Evolutionary conservation across 2,797 vertebrate species (phyloP), one percentile per base, ranked within the genome.

Genomic region (Sylvilagus floridanus): DNA sequence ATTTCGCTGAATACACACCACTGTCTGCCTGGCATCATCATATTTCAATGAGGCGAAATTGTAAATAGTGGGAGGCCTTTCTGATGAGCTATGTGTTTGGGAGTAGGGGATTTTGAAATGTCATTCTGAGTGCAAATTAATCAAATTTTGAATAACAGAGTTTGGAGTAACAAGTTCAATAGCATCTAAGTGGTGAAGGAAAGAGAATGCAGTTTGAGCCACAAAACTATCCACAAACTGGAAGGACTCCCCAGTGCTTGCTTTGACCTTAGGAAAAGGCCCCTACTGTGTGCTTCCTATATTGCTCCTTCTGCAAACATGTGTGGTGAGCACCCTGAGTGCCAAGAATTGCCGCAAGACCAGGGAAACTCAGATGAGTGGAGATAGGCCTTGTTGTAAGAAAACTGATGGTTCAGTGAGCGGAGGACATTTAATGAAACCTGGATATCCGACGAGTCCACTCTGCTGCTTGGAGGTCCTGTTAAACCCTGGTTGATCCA

Each of bases 11-110:
- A 94, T 78, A 96, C 94, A 97, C 93, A 96, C 66, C 2, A 65
- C 95, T 95, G 86, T 83, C 97, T 93, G 94, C 88, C 77, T 79
- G 78, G 84, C 72, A 77, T 95, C 92, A 95, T 96, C 94, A 88
- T 97, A 96, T 96, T 97, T 96, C 96, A 97, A 96, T 95, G 95
- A 95, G 97, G 93, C 62, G 16, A 96, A 97, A 96, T 93, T 94
- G 84, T 95, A 97, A 96, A 89, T 93, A 95, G 95, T 97, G 81
- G 87, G 93, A 88, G 93, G 92, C n/a, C 1, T 93, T 96, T 93
- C 85, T 94, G 95, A 92, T 96, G 96, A 96, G 88, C 77, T 96
- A 78, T 95, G 69, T 96, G 87, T 93, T 95, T 97, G 86, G 95
- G 32, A 96, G 94, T 52, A 65, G 17, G 63, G 87, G 52, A 85